Conservation (phyloP, 2,797 vertebrate genomes). For the Urocyon cinereoargenteus region DNA sequence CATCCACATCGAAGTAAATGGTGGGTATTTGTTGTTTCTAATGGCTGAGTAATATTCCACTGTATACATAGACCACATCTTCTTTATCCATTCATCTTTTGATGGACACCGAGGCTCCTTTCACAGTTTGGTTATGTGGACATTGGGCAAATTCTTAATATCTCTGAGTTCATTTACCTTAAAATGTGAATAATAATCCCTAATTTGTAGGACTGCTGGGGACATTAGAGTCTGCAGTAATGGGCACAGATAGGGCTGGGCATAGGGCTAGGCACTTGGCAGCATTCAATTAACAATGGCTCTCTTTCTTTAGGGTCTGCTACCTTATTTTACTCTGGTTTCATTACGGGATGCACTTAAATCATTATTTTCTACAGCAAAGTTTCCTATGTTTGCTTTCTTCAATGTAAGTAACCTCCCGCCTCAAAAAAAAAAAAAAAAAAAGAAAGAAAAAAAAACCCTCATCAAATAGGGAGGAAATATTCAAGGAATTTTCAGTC, state of each 20-base stretch:
- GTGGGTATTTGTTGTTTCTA: too few relatives aligned
- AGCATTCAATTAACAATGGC: background rate
- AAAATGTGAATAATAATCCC: background rate
- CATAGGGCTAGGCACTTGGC: background rate
- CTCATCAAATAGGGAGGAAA: background rate
- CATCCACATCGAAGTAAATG: too few relatives aligned
- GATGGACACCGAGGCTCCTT: too few relatives aligned
- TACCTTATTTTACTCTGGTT: constrained; percentile 24
- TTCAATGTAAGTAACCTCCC: constrained; percentile 12
- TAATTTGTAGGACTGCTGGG: background rate
- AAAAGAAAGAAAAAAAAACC: too few relatives aligned
- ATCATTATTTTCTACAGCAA: background rate
- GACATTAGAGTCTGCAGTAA: constrained; percentile 12
- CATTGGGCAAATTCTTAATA: background rate
- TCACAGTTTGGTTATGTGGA: too few relatives aligned
- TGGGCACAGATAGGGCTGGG: background rate
- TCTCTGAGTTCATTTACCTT: constrained; percentile 40
- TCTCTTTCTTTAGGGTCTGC: constrained; percentile 11
- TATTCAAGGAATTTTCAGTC: background rate
- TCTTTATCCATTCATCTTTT: too few relatives aligned
- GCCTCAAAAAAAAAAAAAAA: background rate
- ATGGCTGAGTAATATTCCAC: too few relatives aligned
- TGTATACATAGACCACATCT: too few relatives aligned
- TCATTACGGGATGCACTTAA: background rate
- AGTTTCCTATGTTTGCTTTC: background rate